A percentile compares a stretch with the other conserved stretches of the same genome.
These are phyloP conservation scores for Drosophila ananassae DNA, from an alignment of 1,140 invertebrate species.

Conservation along the genomic window DNA sequence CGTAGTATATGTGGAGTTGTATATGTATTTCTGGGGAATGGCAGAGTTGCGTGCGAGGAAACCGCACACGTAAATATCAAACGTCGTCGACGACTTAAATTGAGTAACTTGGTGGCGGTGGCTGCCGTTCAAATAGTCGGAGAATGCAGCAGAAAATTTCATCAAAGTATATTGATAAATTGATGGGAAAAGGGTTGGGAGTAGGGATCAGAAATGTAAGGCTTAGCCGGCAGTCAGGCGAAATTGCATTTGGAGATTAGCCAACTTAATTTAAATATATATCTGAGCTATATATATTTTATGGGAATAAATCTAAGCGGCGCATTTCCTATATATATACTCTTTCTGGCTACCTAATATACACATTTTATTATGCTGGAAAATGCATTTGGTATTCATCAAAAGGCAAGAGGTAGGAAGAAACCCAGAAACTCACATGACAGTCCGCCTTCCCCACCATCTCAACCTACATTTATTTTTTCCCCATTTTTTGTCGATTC, in stretches of 20 bases:
- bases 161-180: conserved; percentile 57
- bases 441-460: conserved; percentile 33
- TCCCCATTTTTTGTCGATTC: conserved; percentile 4
- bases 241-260: conserved; percentile 47
- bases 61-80: conserved; percentile 65
- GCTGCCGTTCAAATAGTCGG: conserved; percentile 39
- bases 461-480: conserved; percentile 10
- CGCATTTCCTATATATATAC: background rate
- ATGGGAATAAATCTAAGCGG: conserved; percentile 8
- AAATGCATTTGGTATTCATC: conserved; percentile 62
- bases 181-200: conserved; percentile 16
- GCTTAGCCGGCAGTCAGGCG: conserved; percentile 17
- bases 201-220: conserved; percentile 19
- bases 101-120: conserved; percentile 51
- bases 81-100: conserved; percentile 62
- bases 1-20: conserved; percentile 14
- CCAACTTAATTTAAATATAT: conserved; percentile 44
- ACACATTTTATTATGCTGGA: conserved; percentile 17
- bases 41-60: conserved; percentile 52
- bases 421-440: conserved; percentile 46
- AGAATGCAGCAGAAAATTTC: conserved; percentile 44
- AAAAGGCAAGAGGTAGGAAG: conserved; percentile 25
- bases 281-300: conserved; percentile 14
- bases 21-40: conserved; percentile 14
- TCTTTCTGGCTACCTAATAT: conserved; percentile 15